phyloP scores from a whole-genome alignment of 2,888 invertebrate genomes.

The Itoplectis maculator region DNA sequence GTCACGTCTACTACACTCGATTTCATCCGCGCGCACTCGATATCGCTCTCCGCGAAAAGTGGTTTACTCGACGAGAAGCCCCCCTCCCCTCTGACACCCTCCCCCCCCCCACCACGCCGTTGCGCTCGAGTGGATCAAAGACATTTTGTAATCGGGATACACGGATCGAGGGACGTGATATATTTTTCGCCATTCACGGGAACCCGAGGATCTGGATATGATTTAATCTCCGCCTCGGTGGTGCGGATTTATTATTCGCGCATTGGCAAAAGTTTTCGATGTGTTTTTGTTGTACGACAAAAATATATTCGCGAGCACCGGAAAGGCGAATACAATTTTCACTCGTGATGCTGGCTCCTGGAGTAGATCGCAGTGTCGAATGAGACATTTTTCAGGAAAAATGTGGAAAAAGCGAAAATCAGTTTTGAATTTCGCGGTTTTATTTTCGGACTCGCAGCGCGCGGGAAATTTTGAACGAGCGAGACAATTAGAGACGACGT shows the following conservation, averaged over 20 bases:
- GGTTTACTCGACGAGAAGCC: slow-evolving; percentile 10
- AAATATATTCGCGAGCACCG: not conserved
- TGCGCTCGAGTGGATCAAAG: slow-evolving; percentile 36
- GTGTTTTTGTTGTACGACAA: not conserved
- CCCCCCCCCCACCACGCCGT: not conserved
- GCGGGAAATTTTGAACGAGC: too few species aligned
- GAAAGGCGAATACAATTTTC: too few species aligned
- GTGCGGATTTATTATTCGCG: too few species aligned
- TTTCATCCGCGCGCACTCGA: slow-evolving; percentile 29
- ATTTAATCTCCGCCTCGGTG: too few species aligned
- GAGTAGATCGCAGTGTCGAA: too few species aligned
- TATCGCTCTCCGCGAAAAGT: slow-evolving; percentile 32
- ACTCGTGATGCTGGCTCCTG: too few species aligned
- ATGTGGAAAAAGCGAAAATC: too few species aligned
- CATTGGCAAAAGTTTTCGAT: too few species aligned
- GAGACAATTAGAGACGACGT: too few species aligned
- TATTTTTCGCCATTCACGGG: slow-evolving; percentile 5
- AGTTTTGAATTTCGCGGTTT: too few species aligned
- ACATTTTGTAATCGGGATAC: slow-evolving; percentile 41
- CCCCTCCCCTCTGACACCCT: not conserved
- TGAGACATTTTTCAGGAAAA: too few species aligned
- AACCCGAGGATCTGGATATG: not conserved
- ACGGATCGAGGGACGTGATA: not conserved
- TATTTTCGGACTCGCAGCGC: too few species aligned
- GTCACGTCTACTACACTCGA: slow-evolving; percentile 56